These are phyloP conservation scores for Podarcis muralis DNA, from an alignment of 2,113 vertebrate genomes.

Conservation along the genomic window DNA sequence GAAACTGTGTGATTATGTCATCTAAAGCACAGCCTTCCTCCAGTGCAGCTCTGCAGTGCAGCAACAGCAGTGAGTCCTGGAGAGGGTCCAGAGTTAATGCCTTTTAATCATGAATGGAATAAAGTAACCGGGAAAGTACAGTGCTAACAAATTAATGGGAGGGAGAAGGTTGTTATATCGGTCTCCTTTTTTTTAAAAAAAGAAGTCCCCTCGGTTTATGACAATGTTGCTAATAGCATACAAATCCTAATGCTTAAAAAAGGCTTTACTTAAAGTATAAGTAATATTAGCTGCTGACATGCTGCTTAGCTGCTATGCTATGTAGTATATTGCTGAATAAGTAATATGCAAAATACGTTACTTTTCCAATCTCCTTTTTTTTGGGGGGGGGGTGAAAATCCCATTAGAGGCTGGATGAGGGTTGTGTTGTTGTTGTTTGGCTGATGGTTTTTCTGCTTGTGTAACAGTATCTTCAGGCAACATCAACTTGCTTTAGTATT, in stretches of 20 bases:
- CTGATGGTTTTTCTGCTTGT: fast-evolving
- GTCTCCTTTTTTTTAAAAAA: background rate
- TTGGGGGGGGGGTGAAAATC: conserved; percentile 6
- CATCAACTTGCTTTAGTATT: background rate
- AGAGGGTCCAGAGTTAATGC: conserved; percentile 14
- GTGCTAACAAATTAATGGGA: conserved; percentile 24
- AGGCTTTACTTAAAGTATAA: conserved; percentile 51
- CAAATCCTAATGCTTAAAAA: conserved; percentile 56
- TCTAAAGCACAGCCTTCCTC: background rate
- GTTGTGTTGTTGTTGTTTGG: background rate
- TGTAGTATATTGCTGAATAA: conserved; percentile 32
- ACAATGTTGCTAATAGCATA: conserved; percentile 44
- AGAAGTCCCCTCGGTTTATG: conserved; percentile 19
- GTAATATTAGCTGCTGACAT: conserved; percentile 30
- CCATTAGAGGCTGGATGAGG: background rate
- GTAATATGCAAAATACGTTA: background rate
- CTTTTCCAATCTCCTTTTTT: background rate
- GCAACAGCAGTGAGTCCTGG: background rate
- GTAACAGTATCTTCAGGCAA: background rate
- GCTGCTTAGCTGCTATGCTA: conserved; percentile 23
- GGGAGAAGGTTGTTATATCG: conserved; percentile 17
- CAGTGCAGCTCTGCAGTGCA: background rate
- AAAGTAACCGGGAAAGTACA: background rate
- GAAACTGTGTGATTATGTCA: background rate
- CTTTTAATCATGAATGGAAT: background rate